Evolutionary conservation across 2,113 vertebrate species (phyloP), one percentile per base, ranked within the genome.

Genomic region (Oncorhynchus gorbuscha): DNA sequence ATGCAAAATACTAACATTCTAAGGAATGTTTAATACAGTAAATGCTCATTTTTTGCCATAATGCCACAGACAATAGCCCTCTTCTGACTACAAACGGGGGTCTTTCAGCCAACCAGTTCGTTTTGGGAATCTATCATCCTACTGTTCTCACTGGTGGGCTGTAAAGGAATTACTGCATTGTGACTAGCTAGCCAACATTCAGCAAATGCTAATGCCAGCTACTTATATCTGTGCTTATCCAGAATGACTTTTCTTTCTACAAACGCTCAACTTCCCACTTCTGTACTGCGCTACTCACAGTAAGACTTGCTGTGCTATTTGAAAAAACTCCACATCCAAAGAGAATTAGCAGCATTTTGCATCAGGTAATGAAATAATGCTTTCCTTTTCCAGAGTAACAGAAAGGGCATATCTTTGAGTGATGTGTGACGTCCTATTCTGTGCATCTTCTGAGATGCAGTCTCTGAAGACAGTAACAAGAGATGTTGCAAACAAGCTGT

Each of bases 131-230:
- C 71, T 62, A 49, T 77, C 73, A 72, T 78, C 51, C 75, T 72
- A 68, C 65, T 84, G 83, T 79, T 81, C 81, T 81, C 78, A 83
- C 74, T 84, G 71, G 88, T 85, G 81, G 84, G 87, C 68, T 80
- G 79, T 3, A 18, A 69, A 74, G 87, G 88, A 89, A 92, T 92
- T 74, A 39, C 65, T 72, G 87, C 84, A 79, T 88, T 89, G 86
- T 9, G 22, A 28, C 61, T 49, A 32, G 32, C 66, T 72, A 67
- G 81, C 86, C 84, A 87, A 82, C 6, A 77, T 74, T 72, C 69
- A 69, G 67, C 30, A 35, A 32, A 68, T 32, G 3, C 13, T 14
- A 28, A 26, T 66, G 22, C 5, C 64, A 67, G 65, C 65, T 32
- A 30, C 26, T 11, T 30, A 18, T 30, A 18, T 20, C 26, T 16